Evolutionary conservation across 2,888 invertebrate genomes (phyloP).

Genomic region (Lamproptera curius): DNA sequence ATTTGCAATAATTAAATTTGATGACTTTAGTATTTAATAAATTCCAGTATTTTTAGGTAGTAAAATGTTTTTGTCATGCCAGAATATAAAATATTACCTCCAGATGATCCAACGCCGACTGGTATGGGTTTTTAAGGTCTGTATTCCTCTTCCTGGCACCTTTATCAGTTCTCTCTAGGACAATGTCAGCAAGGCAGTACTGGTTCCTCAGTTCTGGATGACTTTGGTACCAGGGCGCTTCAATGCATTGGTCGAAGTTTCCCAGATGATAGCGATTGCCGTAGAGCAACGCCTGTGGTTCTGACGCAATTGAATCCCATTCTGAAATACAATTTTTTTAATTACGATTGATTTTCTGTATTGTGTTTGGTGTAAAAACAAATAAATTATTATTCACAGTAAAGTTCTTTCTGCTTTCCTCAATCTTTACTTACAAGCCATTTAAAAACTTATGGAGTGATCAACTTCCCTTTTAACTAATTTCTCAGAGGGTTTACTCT

Average conservation of each 20-base stretch:
- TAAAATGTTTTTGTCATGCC: no score
- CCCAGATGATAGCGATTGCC: conserved; percentile 79
- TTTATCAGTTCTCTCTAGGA: conserved; percentile 50
- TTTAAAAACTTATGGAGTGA: no score
- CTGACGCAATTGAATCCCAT: conserved; percentile 80
- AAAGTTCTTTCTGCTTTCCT: no score
- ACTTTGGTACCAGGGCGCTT: conserved; percentile 47
- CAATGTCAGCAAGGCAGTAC: conserved; percentile 72
- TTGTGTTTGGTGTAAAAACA: no score
- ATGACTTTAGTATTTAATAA: no score
- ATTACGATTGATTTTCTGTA: background rate
- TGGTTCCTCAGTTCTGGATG: conserved; percentile 54
- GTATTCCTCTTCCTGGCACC: conserved; percentile 36
- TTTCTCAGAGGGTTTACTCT: no score
- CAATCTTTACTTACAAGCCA: no score
- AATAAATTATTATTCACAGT: no score
- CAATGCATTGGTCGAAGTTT: conserved; percentile 79
- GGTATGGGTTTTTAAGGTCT: conserved; percentile 51
- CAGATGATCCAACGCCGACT: conserved; percentile 63
- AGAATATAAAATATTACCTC: conserved; percentile 44
- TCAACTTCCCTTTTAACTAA: no score
- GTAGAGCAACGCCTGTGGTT: conserved; percentile 73
- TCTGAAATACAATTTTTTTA: conserved; percentile 49
- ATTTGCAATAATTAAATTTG: no score
- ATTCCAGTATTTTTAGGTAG: no score